phyloP scores from a whole-genome alignment of 2,888 invertebrate species.

The Campoletis raptor region DNA sequence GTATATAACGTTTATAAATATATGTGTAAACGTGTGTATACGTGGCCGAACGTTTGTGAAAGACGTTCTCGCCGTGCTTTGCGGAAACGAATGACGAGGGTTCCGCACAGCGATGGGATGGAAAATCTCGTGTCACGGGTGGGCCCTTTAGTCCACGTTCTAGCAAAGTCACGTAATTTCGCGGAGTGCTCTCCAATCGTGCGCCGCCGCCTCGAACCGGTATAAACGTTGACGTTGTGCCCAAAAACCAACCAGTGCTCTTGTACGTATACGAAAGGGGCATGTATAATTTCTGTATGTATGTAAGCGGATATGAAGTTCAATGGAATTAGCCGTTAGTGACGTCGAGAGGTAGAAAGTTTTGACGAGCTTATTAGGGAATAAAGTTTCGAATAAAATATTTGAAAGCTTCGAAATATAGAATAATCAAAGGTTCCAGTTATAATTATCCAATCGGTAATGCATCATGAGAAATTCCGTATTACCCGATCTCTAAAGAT shows the following conservation, averaged over 20 bases:
- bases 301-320: not conserved
- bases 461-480: not conserved
- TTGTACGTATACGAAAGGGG: not conserved
- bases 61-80: slow-evolving; percentile 58
- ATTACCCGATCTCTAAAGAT: not conserved
- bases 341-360: not conserved
- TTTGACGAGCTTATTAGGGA: not conserved
- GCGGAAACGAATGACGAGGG: slow-evolving; percentile 69
- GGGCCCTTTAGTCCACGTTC: slow-evolving; percentile 54
- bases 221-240: slow-evolving; percentile 49
- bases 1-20: not conserved
- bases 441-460: not conserved
- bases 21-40: not conserved
- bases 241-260: slow-evolving; percentile 2
- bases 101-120: slow-evolving; percentile 42
- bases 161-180: slow-evolving; percentile 68
- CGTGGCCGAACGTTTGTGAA: slow-evolving; percentile 43
- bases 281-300: not conserved
- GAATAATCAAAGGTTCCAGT: not conserved
- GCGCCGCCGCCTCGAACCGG: slow-evolving; percentile 41
- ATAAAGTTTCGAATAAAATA: not conserved
- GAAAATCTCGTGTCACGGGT: slow-evolving; percentile 44
- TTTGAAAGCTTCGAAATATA: not conserved
- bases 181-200: slow-evolving; percentile 65
- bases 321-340: not conserved